These are phyloP conservation scores for Ptyas mucosa DNA, from an alignment of 2,113 vertebrate species.

Conservation along the genomic window DNA sequence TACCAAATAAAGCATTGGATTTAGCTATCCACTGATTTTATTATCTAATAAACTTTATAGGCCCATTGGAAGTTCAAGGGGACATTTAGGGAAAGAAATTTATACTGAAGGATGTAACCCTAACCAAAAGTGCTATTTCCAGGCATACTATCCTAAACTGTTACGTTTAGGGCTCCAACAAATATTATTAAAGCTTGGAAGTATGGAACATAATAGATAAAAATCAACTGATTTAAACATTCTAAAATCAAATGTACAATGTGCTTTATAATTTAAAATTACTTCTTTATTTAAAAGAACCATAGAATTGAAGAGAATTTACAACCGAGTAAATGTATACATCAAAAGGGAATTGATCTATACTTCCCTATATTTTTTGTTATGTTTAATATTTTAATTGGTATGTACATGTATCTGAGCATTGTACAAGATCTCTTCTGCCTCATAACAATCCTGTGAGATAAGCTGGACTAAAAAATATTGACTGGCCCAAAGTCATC, in stretches of 20 bases:
- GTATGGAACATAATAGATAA: not conserved
- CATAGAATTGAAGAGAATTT: not conserved
- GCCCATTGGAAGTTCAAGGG: too few relatives aligned
- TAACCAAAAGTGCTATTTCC: too few relatives aligned
- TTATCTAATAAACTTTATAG: too few relatives aligned
- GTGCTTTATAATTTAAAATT: not conserved
- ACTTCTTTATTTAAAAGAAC: not conserved
- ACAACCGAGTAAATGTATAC: not conserved
- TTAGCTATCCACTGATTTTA: too few relatives aligned
- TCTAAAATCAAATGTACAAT: not conserved
- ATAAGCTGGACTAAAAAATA: not conserved
- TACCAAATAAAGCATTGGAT: too few relatives aligned
- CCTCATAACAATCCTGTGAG: not conserved
- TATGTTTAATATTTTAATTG: not conserved
- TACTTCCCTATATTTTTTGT: not conserved
- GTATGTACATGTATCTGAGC: not conserved
- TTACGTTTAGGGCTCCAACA: too few relatives aligned
- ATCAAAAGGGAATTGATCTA: not conserved
- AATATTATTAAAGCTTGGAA: too few relatives aligned
- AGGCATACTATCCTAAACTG: too few relatives aligned
- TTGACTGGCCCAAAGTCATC: not conserved
- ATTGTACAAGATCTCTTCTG: not conserved
- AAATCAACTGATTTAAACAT: not conserved
- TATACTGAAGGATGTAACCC: too few relatives aligned
- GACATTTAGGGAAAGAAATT: too few relatives aligned